Base-by-base conservation (phyloP, 2,113 vertebrate species). In the Stegastes partitus region DNA sequence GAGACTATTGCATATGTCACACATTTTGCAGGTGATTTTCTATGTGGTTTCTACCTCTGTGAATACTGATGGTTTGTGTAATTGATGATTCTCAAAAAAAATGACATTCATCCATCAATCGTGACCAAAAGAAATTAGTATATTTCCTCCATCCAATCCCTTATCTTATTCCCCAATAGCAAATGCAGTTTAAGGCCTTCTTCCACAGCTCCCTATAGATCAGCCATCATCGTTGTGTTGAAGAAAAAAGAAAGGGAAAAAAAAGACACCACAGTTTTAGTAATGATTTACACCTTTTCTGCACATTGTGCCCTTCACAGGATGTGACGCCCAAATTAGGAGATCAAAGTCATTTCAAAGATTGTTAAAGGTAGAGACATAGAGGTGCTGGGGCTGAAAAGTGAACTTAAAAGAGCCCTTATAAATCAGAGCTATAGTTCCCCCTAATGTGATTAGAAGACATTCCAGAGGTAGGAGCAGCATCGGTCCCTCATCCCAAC, bases 391-490 rank as follows among this genome's bases (percentile, higher is more conserved):
- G 28, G 59, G 74, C 75, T 87, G 79, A 82, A 88, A 79, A 90
- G 87, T 74, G 84, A 92, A 92, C 87, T 93, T 91, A 88, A 91
- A 85, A 85, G 87, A 90, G 79, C 80, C 74, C 70, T 80, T 83
- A 91, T 93, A 94, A 93, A 93, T 93, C 92, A 92, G 72, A 72
- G 77, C 82, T 80, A 89, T 90, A 85, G 77, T 83, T 66, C 70
- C 83, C 69, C 66, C 70, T 92, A 92, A 92, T 93, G 92, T 91
- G 89, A 94, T 91, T 92, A 92, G 85, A 89, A 87, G 87, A 88
- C 88, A 90, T 89, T 90, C 87, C 83, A 82, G 75, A 63, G 82
- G 82, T 83, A 80, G 77, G 77, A 66, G 77, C 68, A 66, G 79
- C 79, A 86, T 83, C 21, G 65, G 83, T 84, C 85, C 88, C 82